Conservation (phyloP, 2,113 vertebrate species). For the Danionella cerebrum region DNA sequence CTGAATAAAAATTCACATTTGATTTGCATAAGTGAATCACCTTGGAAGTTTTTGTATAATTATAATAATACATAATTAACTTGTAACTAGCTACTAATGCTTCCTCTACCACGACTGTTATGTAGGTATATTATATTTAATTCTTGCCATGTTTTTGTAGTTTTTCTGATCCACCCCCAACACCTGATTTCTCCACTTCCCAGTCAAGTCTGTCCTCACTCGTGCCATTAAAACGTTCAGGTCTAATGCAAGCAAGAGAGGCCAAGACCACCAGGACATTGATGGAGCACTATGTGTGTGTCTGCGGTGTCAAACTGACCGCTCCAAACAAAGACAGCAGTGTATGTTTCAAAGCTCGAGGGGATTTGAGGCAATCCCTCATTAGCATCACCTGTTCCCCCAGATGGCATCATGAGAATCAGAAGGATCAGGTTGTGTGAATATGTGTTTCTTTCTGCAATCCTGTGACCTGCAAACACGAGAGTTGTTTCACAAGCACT, state of each 20-base stretch:
- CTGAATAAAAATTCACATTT: no score
- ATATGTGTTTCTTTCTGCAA: conserved; percentile 51
- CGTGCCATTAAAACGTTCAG: not conserved
- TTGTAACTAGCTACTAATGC: no score
- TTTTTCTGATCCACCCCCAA: no score
- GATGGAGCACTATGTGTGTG: conserved; percentile 30
- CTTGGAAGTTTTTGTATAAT: no score
- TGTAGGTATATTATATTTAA: no score
- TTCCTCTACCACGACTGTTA: no score
- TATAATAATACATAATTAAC: no score
- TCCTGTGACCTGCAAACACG: not conserved
- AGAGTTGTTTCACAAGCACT: not conserved
- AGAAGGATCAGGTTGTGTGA: conserved; percentile 42
- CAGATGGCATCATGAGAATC: conserved; percentile 61
- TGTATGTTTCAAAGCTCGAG: conserved; percentile 44
- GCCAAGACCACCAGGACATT: conserved; percentile 31
- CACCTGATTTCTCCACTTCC: conserved; percentile 10
- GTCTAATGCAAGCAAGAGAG: conserved; percentile 16
- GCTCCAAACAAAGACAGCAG: conserved; percentile 26
- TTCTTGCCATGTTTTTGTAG: no score
- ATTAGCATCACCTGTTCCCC: conserved; percentile 68
- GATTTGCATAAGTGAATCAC: no score
- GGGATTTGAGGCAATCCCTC: conserved; percentile 54
- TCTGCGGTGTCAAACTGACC: conserved; percentile 20
- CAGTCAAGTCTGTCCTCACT: not conserved